These are phyloP conservation scores for Eupithecia centaureata DNA, from an alignment of 2,888 invertebrate species.

Conservation along the genomic window DNA sequence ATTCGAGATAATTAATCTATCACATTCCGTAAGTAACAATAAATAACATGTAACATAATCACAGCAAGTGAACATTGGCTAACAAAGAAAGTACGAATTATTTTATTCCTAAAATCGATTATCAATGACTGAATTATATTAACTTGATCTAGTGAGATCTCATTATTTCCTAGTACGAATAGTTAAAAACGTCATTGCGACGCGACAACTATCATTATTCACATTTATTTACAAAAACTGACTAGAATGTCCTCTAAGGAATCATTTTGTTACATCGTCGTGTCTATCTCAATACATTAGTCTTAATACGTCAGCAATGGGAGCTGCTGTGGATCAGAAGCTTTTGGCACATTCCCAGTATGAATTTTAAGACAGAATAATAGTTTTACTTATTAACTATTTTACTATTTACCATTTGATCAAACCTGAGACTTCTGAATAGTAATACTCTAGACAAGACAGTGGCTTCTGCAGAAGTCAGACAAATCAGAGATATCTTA, in stretches of 20 bases:
- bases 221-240: slow-evolving; percentile 82
- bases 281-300: slow-evolving; percentile 67
- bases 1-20: slow-evolving; percentile 75
- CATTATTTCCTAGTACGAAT: slow-evolving; percentile 79
- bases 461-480: slow-evolving; percentile 35
- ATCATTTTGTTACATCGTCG: slow-evolving; percentile 67
- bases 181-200: slow-evolving; percentile 71
- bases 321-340: slow-evolving; percentile 68
- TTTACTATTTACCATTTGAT: slow-evolving; percentile 60
- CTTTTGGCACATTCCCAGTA: slow-evolving; percentile 82
- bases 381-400: slow-evolving; percentile 62
- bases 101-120: slow-evolving; percentile 78
- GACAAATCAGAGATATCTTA: slow-evolving; percentile 44
- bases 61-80: slow-evolving; percentile 83
- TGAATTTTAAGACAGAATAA: slow-evolving; percentile 67
- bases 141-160: slow-evolving; percentile 82
- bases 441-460: slow-evolving; percentile 40
- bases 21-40: slow-evolving; percentile 79
- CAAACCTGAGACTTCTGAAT: slow-evolving; percentile 58
- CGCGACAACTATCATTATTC: slow-evolving; percentile 79
- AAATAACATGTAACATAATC: slow-evolving; percentile 83
- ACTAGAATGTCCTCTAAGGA: slow-evolving; percentile 80
- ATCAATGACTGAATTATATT: slow-evolving; percentile 83
- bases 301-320: slow-evolving; percentile 69
- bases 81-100: slow-evolving; percentile 76